phyloP scores from a whole-genome alignment of 2,888 invertebrate species.

The Lithophane ornitopus region DNA sequence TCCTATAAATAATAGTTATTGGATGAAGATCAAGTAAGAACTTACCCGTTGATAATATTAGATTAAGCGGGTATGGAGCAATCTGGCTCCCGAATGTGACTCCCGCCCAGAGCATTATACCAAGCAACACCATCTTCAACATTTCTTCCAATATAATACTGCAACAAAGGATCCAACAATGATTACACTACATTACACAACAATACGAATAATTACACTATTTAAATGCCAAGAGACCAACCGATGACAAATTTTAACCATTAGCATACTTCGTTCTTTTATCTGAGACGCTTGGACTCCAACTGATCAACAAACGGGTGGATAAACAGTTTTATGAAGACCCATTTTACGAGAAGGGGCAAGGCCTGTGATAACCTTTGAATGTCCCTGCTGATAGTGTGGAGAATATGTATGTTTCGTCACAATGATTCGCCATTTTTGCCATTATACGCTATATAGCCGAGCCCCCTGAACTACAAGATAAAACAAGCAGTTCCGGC shows the following conservation, averaged over 20 bases:
- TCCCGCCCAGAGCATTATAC: slow-evolving; percentile 87
- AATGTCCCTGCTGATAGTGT: slow-evolving; percentile 69
- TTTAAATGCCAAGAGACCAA: slow-evolving; percentile 72
- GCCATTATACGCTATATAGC: slow-evolving; percentile 63
- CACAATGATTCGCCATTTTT: slow-evolving; percentile 56
- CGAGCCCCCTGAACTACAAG: slow-evolving; percentile 79
- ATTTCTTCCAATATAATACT: slow-evolving; percentile 89
- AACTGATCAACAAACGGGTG: slow-evolving; percentile 78
- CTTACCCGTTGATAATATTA: slow-evolving; percentile 82
- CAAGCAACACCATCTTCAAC: slow-evolving; percentile 86
- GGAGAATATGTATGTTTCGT: slow-evolving; percentile 71
- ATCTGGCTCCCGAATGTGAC: slow-evolving; percentile 85
- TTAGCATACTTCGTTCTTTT: slow-evolving; percentile 72
- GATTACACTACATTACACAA: slow-evolving; percentile 51
- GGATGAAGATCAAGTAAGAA: slow-evolving; percentile 3
- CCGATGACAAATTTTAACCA: slow-evolving; percentile 72
- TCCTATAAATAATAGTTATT: slow-evolving; percentile 1
- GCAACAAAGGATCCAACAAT: slow-evolving; percentile 74
- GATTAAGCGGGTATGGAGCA: slow-evolving; percentile 87
- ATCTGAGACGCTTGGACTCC: slow-evolving; percentile 71
- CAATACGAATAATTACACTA: slow-evolving; percentile 68
- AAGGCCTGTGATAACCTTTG: slow-evolving; percentile 77
- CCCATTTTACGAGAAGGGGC: slow-evolving; percentile 74
- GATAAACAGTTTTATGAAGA: slow-evolving; percentile 81
- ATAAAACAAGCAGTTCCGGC: slow-evolving; percentile 44